Evolutionary conservation across 2,888 invertebrate species (phyloP).

Genomic region (Tenthredo distinguenda): DNA sequence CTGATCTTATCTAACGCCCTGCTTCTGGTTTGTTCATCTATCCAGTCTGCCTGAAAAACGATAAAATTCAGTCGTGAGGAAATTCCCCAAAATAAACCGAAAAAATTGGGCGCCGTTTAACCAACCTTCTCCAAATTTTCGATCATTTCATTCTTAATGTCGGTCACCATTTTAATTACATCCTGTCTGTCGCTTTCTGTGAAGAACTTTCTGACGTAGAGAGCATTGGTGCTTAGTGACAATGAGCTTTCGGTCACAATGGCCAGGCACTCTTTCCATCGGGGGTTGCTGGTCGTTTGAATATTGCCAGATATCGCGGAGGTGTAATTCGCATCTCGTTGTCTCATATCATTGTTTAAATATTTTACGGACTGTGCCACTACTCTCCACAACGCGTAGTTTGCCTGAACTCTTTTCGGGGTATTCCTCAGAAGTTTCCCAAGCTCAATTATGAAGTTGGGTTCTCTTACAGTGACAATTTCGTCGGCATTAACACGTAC

Average conservation of each 20-base stretch:
- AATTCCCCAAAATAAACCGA: background rate
- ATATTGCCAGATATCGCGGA: conserved; percentile 86
- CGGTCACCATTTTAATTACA: conserved; percentile 92
- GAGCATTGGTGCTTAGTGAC: conserved; percentile 88
- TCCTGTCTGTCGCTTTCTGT: conserved; percentile 90
- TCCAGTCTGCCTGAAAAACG: conserved; percentile 84
- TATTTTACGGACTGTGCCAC: conserved; percentile 90
- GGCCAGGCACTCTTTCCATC: conserved; percentile 97
- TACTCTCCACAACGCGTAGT: conserved; percentile 96
- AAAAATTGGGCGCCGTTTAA: too few species aligned
- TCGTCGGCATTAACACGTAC: conserved; percentile 85
- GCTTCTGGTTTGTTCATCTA: conserved; percentile 91
- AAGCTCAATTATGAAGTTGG: conserved; percentile 87
- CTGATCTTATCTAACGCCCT: conserved; percentile 90
- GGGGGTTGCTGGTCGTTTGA: conserved; percentile 90
- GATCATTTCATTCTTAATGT: conserved; percentile 90
- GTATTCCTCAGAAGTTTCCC: conserved; percentile 82
- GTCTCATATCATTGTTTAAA: conserved; percentile 88
- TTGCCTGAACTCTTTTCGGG: conserved; percentile 87
- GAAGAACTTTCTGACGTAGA: conserved; percentile 94
- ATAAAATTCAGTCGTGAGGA: too few species aligned
- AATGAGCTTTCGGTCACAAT: conserved; percentile 86
- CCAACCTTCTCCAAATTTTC: conserved; percentile 85
- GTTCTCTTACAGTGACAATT: conserved; percentile 91
- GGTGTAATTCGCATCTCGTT: conserved; percentile 89